Evolutionary conservation across 2,113 vertebrate species (phyloP).

Genomic region (Sturnus vulgaris): DNA sequence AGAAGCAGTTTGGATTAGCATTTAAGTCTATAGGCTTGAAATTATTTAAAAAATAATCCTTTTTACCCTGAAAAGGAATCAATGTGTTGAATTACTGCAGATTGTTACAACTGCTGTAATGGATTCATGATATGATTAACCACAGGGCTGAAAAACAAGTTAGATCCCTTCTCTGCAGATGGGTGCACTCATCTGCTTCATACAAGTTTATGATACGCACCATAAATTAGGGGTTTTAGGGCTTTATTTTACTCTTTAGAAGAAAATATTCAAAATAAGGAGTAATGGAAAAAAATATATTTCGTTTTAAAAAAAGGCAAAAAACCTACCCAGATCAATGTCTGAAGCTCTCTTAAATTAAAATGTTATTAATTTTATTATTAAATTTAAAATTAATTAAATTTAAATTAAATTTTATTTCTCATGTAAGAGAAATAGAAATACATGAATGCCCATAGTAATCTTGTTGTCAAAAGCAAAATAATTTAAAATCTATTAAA

Average conservation of each 20-base stretch:
- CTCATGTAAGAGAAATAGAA: not conserved
- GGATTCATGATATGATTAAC: not conserved
- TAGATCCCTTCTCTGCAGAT: not conserved
- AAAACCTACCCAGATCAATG: not conserved
- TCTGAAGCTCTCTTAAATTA: not conserved
- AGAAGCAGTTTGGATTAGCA: not conserved
- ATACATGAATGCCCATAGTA: not conserved
- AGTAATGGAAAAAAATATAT: not conserved
- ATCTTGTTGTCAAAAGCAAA: not conserved
- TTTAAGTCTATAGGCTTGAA: not conserved
- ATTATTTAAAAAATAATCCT: not conserved
- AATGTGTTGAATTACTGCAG: not conserved
- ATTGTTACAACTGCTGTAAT: not conserved
- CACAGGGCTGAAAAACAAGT: not conserved
- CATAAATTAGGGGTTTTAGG: not conserved
- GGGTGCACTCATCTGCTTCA: not conserved
- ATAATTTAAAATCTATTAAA: not conserved
- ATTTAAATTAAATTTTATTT: not conserved
- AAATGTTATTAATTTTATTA: too few relatives aligned
- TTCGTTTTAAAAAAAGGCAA: not conserved
- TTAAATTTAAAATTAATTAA: too few relatives aligned
- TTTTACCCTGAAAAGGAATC: not conserved
- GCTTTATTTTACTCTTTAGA: not conserved
- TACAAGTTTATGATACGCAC: accelerated
- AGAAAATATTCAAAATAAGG: not conserved